A percentile compares a stretch with the other conserved stretches of the same genome.
Evolutionary conservation across 2,113 vertebrate genomes (phyloP).

Genomic region (Cacatua alba): DNA sequence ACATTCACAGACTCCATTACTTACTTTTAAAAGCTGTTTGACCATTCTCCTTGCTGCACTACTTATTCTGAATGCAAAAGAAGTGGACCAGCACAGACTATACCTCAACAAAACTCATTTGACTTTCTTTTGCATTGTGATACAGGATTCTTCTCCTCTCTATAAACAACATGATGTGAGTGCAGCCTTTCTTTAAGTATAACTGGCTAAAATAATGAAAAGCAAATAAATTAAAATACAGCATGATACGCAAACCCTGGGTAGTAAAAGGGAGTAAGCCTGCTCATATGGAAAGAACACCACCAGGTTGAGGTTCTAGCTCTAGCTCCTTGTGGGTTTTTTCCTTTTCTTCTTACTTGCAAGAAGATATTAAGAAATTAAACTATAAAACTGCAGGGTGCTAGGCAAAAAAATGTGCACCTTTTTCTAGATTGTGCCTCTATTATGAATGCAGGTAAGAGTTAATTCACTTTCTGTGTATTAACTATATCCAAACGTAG

Average conservation of each 20-base stretch:
- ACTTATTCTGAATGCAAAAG: not conserved
- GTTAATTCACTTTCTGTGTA: not conserved
- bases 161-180: not conserved
- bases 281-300: not conserved
- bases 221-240: not conserved
- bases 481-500: not conserved
- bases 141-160: not conserved
- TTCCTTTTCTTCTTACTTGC: not conserved
- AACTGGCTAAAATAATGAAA: not conserved
- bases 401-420: not conserved
- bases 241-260: not conserved
- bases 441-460: not conserved
- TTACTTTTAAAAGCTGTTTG: not conserved
- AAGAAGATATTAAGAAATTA: not conserved
- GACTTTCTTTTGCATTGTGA: not conserved
- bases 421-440: not conserved
- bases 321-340: fast-evolving
- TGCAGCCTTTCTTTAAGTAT: not conserved
- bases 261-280: not conserved
- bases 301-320: not conserved
- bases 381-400: not conserved
- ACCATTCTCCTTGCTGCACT: not conserved
- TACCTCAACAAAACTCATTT: fast-evolving
- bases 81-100: not conserved
- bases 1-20: not conserved